Evolutionary conservation across 2,888 invertebrate species (phyloP).

Genomic region (Plebejus melissa): DNA sequence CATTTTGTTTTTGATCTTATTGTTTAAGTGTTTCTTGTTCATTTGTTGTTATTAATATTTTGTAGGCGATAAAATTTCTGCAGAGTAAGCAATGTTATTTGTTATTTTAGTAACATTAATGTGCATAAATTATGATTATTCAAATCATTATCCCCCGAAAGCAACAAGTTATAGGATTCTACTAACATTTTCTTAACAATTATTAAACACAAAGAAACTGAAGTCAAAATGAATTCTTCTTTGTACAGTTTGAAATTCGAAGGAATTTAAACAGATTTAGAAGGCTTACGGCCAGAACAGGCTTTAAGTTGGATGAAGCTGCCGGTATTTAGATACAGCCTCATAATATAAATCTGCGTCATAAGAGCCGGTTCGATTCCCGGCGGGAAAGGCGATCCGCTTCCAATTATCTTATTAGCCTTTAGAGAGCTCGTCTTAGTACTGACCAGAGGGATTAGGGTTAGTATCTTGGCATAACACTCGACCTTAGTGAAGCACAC

Average conservation of each 20-base stretch:
- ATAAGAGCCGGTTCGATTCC: conserved; percentile 67
- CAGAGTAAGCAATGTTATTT: no score
- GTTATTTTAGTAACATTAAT: no score
- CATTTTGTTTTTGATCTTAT: conserved; percentile 9
- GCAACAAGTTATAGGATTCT: no score
- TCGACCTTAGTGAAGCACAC: background rate
- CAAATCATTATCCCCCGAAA: no score
- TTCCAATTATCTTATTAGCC: conserved; percentile 57
- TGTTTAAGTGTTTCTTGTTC: background rate
- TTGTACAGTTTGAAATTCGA: conserved; percentile 2
- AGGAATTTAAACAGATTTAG: conserved; percentile 47
- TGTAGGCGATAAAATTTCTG: background rate
- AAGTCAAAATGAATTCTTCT: background rate
- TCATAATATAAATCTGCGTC: conserved; percentile 75
- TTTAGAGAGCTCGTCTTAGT: conserved; percentile 37
- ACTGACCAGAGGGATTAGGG: conserved; percentile 55
- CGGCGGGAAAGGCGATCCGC: conserved; percentile 55
- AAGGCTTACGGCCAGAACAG: conserved; percentile 63
- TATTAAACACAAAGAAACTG: background rate
- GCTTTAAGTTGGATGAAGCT: conserved; percentile 69
- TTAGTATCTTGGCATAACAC: conserved; percentile 46
- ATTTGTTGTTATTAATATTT: background rate
- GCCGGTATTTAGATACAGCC: conserved; percentile 59
- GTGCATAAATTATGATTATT: no score
- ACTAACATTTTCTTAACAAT: background rate